These are phyloP conservation scores for Podabrus alpinus DNA, from an alignment of 2,888 invertebrate genomes.

Conservation along the genomic window DNA sequence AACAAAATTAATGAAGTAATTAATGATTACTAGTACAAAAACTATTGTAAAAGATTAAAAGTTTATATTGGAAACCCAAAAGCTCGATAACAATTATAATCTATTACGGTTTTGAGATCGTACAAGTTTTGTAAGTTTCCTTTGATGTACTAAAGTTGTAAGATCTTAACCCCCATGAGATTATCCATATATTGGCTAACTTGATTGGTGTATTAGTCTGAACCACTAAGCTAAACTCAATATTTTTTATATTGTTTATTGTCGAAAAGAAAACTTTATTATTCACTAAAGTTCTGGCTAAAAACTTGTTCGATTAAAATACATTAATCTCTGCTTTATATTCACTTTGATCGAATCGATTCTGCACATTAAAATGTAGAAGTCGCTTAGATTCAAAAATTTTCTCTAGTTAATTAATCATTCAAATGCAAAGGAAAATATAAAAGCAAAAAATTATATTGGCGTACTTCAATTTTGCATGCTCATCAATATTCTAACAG, in stretches of 20 bases:
- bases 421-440: background rate
- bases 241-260: background rate
- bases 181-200: background rate
- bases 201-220: background rate
- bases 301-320: background rate
- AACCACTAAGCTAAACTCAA: background rate
- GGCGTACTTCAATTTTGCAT: constrained; percentile 13
- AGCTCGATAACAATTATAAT: background rate
- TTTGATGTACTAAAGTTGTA: constrained; percentile 16
- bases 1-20: background rate
- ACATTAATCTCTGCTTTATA: background rate
- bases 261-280: background rate
- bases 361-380: background rate
- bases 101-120: background rate
- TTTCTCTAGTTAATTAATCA: background rate
- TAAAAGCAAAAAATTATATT: constrained; percentile 1
- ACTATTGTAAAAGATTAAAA: background rate
- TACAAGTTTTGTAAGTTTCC: background rate
- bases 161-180: background rate
- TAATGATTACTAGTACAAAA: background rate
- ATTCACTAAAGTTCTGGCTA: background rate
- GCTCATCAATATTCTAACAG: constrained; percentile 24
- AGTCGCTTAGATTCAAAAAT: background rate
- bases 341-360: background rate
- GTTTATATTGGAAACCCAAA: background rate